Evolutionary conservation across 2,797 vertebrate species (phyloP), one percentile per base, ranked within the genome.

Genomic region (Syngnathus rostellatus): DNA sequence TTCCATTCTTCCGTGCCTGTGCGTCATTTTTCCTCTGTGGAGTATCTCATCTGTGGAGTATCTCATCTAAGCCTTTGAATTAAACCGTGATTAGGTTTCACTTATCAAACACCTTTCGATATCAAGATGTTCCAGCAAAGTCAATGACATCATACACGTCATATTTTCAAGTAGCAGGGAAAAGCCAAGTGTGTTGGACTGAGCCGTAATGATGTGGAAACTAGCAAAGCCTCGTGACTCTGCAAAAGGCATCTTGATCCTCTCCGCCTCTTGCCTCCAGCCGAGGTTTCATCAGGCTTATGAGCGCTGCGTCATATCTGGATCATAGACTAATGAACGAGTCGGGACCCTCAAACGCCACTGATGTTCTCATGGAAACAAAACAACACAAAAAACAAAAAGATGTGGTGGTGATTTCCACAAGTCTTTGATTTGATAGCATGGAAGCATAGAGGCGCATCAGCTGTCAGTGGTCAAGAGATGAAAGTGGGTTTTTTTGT

Each of bases 181-280:
- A 25, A 84, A 83, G 78, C 81, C 68, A 75, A 81, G 84, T 76
- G 68, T 74, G 80, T 77, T 78, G 83, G 89, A 81, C 81, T 66
- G 58, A 73, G 84, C 85, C 6, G 89, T 90, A 91, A 91, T 92
- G 88, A 90, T 91, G 89, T 90, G 86, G 85, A 89, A 91, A 89
- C 81, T 83, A 84, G 79, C 78, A 86, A 90, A 90, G 88, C 87
- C 89, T 86, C 72, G 69, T 86, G 87, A 88, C 86, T 88, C 80
- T 73, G 73, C 79, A 71, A 79, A 77, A 82, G 72, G 86, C 87
- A 85, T 89, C 86, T 84, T 86, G 76, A 87, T 81, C 79, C 82
- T 78, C 85, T 85, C 78, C 66, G 81, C 81, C 82, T 69, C 81
- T 79, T 83, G 74, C 83, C 69, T 79, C 70, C 70, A 88, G 83